These are phyloP conservation scores for Pseudonaja textilis DNA, from an alignment of 2,113 vertebrate genomes.

Conservation along the genomic window DNA sequence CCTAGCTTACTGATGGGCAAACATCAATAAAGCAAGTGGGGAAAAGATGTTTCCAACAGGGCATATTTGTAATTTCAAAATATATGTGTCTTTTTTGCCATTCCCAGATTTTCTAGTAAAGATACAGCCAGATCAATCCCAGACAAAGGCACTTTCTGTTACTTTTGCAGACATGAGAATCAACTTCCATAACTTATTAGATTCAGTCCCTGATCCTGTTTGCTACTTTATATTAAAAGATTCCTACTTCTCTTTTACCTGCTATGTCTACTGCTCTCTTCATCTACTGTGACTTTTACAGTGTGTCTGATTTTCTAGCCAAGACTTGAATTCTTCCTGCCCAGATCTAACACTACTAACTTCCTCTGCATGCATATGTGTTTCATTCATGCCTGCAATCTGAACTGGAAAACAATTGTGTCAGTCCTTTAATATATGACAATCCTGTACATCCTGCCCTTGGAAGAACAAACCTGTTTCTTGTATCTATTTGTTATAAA, in stretches of 20 bases:
- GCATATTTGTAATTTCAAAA: neutral
- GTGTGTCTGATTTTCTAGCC: neutral
- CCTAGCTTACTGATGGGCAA: neutral
- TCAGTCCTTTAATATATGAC: neutral
- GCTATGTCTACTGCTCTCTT: neutral
- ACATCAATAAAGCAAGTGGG: neutral
- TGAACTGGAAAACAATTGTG: neutral
- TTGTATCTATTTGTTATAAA: neutral
- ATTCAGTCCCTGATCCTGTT: neutral
- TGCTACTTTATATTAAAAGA: neutral
- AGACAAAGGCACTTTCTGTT: neutral
- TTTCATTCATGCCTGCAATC: neutral
- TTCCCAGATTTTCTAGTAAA: neutral
- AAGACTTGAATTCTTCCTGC: neutral
- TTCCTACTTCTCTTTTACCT: neutral
- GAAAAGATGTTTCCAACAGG: neutral
- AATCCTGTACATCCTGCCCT: neutral
- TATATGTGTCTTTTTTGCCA: neutral
- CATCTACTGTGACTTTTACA: neutral
- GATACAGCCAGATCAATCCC: neutral
- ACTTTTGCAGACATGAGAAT: neutral
- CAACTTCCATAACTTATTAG: neutral
- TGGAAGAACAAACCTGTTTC: neutral
- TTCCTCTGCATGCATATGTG: neutral
- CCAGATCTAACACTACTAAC: neutral